Percentiles rank a stretch among this genome's conserved stretches.
Conservation (phyloP, 1,140 invertebrate genomes). For the Aphelinus certus region DNA sequence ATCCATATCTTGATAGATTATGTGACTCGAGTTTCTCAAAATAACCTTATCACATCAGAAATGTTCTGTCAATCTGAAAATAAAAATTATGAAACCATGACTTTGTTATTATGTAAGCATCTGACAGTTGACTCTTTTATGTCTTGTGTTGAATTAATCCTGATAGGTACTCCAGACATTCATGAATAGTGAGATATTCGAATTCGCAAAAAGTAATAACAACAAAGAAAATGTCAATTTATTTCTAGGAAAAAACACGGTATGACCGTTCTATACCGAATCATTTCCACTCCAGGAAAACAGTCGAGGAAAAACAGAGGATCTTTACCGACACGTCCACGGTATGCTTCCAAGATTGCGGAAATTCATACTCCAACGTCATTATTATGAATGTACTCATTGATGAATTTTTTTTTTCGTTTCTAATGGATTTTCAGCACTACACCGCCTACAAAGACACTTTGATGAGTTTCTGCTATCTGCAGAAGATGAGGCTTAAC, state of each 20-base stretch:
- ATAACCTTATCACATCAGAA: too few relatives aligned
- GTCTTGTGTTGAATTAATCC: too few relatives aligned
- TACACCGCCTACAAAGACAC: slow-evolving; percentile 55
- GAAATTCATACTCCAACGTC: too few relatives aligned
- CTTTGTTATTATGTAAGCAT: too few relatives aligned
- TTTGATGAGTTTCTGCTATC: slow-evolving; percentile 50
- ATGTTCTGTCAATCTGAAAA: too few relatives aligned
- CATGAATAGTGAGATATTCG: not conserved
- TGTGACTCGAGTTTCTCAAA: too few relatives aligned
- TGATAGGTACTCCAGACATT: too few relatives aligned
- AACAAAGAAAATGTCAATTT: slow-evolving; percentile 8
- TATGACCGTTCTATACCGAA: slow-evolving; percentile 49
- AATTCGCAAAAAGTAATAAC: not conserved
- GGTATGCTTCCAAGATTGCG: slow-evolving; percentile 43
- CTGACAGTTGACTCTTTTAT: too few relatives aligned
- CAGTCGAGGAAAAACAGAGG: slow-evolving; percentile 35
- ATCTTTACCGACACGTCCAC: slow-evolving; percentile 52
- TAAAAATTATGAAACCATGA: too few relatives aligned
- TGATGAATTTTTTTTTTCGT: not conserved
- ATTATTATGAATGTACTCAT: not conserved
- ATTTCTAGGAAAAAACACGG: slow-evolving; percentile 50
- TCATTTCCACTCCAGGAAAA: not conserved
- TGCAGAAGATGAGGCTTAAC: slow-evolving; percentile 49
- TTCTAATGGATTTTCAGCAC: slow-evolving; percentile 44
- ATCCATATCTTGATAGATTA: too few relatives aligned